Conservation (phyloP, 2,113 vertebrate species). For the Sinocyclocheilus maitianheensis region DNA sequence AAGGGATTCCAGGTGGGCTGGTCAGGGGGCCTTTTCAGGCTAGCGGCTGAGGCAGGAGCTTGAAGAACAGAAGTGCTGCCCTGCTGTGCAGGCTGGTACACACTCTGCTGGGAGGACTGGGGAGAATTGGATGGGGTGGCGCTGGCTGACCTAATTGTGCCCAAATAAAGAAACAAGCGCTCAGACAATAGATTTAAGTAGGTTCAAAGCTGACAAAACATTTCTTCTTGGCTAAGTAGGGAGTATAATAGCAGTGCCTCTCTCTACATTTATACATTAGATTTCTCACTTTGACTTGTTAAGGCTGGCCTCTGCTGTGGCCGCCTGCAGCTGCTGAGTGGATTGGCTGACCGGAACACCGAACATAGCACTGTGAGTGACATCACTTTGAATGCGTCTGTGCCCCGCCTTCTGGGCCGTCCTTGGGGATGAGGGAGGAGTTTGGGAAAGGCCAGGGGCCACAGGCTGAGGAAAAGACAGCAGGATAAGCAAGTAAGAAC, state of each 20-base stretch:
- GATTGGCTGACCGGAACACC: slow-evolving; percentile 82
- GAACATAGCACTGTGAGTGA: slow-evolving; percentile 80
- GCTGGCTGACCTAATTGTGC: slow-evolving; percentile 79
- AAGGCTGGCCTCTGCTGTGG: slow-evolving; percentile 82
- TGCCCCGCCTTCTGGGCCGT: slow-evolving; percentile 80
- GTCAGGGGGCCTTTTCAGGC: slow-evolving; percentile 51
- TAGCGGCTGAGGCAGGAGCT: slow-evolving; percentile 60
- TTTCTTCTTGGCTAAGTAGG: not conserved
- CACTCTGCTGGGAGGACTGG: slow-evolving; percentile 61
- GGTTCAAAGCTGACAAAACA: not conserved
- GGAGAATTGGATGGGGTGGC: slow-evolving; percentile 77
- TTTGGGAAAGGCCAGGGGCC: slow-evolving; percentile 76
- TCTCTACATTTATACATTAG: not conserved
- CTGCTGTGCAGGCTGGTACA: slow-evolving; percentile 61
- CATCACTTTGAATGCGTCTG: slow-evolving; percentile 83
- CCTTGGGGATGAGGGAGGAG: slow-evolving; percentile 88
- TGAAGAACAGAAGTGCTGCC: slow-evolving; percentile 31
- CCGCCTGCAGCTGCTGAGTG: slow-evolving; percentile 84
- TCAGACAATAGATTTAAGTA: not conserved
- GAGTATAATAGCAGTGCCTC: not conserved
- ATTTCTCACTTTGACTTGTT: slow-evolving; percentile 85
- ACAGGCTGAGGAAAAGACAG: slow-evolving; percentile 46
- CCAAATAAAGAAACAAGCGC: not conserved
- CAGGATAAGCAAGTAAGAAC: not conserved
- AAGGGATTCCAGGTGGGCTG: slow-evolving; percentile 91